Base-by-base conservation (phyloP, 2,797 vertebrate species). In the Lophius americanus region DNA sequence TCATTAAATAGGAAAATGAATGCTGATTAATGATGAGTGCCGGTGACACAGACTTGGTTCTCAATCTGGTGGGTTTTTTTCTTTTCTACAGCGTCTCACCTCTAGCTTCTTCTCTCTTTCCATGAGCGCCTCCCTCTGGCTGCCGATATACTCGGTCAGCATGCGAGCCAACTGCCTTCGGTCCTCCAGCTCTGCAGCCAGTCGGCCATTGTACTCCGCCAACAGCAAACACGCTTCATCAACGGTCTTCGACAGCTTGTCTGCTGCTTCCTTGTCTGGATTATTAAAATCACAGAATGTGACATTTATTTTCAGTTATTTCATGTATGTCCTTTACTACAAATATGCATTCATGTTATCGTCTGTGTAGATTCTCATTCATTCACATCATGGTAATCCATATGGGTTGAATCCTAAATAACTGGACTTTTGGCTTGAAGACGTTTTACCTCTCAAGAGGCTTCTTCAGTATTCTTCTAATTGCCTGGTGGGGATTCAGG, bases 91-190 rank as follows among this genome's bases (percentile, higher is more conserved):
- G 1, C 2, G 42, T 0, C 90, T 90, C 90, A 95, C 98, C 92
- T 99, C 97, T 9, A 99, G 94, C 74, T 99, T 98, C 85, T 96
- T 98, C 92, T 99, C 97, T 50, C 98, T 96, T 85, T 97, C 96
- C 0, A 83, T 94, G 64, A 99, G 91, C 42, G 96, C 95, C 12
- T 98, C 97, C 88, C 96, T 98, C 93, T 99, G 97, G 82, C 94
- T 97, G 93, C 93, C 90, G 75, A 98, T 98, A 87, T 99, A 99
- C 64, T 98, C 97, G 5, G 97, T 95, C 70, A 99, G 88, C 97
- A 99, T 99, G 53, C 97, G 94, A 0, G 97, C 96, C 88, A 99
- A 93, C 93, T 99, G 98, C 79, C 96, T 92, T 42, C 98, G 92
- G 90, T 99, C 98, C 89, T 99, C 98, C 88, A 99, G 92, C 85